Evolutionary conservation across 2,113 vertebrate species (phyloP), one percentile per base, ranked within the genome.

Genomic region (Chascanopsetta lugubris): DNA sequence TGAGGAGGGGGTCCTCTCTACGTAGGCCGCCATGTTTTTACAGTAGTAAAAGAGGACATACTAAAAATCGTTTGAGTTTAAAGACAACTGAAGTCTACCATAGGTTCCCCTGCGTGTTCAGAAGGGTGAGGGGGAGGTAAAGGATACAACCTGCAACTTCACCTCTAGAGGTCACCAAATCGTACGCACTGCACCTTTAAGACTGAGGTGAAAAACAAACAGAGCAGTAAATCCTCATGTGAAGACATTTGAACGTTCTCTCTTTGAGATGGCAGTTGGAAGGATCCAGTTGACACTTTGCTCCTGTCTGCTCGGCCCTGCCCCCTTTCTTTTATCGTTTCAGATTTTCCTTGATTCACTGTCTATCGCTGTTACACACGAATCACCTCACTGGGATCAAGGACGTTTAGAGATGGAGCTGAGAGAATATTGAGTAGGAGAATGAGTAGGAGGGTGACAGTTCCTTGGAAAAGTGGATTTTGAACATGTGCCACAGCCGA

Each of bases 391-490:
- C 58, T 68, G 61, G 34, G 79, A 75, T 88, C 79, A 69, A 69
- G 43, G 58, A 38, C 62, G 79, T 80, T 90, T 79, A 88, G 91
- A 87, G 87, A 89, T 69, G 65, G 55, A 73, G 51, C 66, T 6
- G 30, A 85, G 78, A 82, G 69, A 61, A 87, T 84, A 89, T 85
- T 78, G 78, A 87, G 88, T 87, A 91, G 79, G 60, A 6, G 66
- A 90, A 75, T 81, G 50, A 51, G 76, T 69, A 60, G 58, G 68
- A n/a, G 70, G 66, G 51, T 18, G 50, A 18, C 29, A 55, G 72
- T 90, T 91, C 77, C 85, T 73, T 79, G 79, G 86, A 89, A 89
- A 86, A 70, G 61, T 75, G 40, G 82, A 81, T 87, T 89, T 88
- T 84, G 50, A 85, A 57, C 50, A 82, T 87, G 79, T 74, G 65